Evolutionary conservation across 2,797 vertebrate genomes (phyloP).

Genomic region (Megaceryle alcyon): DNA sequence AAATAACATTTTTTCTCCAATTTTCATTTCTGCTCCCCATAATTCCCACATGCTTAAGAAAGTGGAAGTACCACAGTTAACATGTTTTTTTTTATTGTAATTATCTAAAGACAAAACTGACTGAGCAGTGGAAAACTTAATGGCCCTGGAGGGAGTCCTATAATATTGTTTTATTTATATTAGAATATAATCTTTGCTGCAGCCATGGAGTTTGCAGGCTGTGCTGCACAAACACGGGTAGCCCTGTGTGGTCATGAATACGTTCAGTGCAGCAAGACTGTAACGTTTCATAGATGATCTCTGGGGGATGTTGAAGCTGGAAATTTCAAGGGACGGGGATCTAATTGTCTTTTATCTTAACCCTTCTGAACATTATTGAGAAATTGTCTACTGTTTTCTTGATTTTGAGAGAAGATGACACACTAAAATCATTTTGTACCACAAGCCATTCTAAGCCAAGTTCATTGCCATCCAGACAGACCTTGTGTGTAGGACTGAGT

Average conservation of each 20-base stretch:
- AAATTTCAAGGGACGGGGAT: not conserved
- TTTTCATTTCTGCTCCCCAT: not conserved
- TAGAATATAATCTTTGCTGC: not conserved
- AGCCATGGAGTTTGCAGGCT: not conserved
- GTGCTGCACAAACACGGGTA: not conserved
- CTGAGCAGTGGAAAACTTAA: conserved; percentile 6
- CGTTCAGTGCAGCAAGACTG: not conserved
- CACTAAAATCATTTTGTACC: not conserved
- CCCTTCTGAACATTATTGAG: not conserved
- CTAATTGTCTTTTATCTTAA: not conserved
- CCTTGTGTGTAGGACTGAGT: no score
- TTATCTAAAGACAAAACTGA: not conserved
- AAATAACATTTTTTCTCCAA: not conserved
- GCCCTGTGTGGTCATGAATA: not conserved
- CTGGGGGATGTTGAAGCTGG: not conserved
- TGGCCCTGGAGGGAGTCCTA: not conserved
- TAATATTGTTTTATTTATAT: conserved; percentile 24
- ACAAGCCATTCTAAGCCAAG: not conserved
- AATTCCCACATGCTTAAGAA: not conserved
- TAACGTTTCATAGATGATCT: not conserved
- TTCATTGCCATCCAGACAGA: not conserved
- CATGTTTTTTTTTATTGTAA: not conserved
- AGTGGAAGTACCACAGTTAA: not conserved
- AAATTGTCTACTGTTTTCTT: not conserved
- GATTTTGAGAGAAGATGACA: not conserved